A percentile compares a stretch with the other conserved stretches of the same genome.
phyloP scores from a whole-genome alignment of 2,113 vertebrate genomes.

The Anthoscopus minutus region DNA sequence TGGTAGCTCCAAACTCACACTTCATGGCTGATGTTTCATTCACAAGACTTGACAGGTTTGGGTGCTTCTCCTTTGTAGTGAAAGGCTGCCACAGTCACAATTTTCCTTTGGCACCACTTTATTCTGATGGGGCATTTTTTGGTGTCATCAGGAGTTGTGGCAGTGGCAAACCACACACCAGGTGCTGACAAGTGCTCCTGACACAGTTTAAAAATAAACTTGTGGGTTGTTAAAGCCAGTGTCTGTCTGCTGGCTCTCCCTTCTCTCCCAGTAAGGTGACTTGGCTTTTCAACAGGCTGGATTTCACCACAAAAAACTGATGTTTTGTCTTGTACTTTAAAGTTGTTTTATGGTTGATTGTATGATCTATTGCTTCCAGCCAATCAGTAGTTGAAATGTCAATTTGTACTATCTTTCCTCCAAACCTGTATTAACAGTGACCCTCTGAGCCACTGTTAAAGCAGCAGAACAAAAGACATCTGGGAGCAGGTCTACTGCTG shows the following conservation, averaged over 20 bases:
- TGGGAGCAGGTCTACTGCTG: background rate
- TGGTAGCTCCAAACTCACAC: background rate
- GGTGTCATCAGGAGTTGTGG: background rate
- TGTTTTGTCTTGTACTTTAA: background rate
- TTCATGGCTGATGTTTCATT: background rate
- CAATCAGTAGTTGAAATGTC: background rate
- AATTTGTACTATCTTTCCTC: background rate
- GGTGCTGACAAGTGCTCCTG: background rate
- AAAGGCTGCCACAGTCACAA: background rate
- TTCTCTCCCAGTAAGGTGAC: background rate
- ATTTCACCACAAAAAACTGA: background rate
- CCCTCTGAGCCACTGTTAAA: background rate
- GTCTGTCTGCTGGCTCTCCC: background rate
- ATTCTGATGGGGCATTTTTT: background rate
- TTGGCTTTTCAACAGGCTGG: background rate
- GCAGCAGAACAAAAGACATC: background rate
- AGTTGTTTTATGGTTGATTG: background rate
- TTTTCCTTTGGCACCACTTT: background rate
- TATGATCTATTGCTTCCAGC: background rate
- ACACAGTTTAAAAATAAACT: background rate
- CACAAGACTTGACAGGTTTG: background rate
- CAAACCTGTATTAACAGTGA: background rate
- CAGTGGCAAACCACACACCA: background rate
- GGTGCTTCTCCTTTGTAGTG: background rate
- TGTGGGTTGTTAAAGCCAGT: background rate